Percentiles rank a stretch among this genome's conserved stretches.
These are phyloP conservation scores for Eudasyphora cyanicolor DNA, from an alignment of 2,888 invertebrate genomes.

Conservation along the genomic window DNA sequence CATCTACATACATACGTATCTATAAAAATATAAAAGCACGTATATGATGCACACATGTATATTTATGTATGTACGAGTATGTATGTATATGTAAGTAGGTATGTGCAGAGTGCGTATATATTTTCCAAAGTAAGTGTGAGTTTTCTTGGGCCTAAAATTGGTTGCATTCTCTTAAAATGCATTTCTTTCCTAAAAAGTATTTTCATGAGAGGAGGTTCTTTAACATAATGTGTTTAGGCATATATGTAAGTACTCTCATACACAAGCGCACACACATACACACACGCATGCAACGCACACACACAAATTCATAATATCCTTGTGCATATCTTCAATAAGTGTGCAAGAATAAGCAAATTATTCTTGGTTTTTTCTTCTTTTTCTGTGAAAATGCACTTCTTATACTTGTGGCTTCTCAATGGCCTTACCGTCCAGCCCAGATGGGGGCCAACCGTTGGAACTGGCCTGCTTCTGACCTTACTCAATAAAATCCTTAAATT, in stretches of 20 bases:
- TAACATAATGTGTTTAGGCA: conserved; percentile 19
- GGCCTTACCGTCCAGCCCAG: neutral
- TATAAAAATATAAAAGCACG: too few relatives aligned
- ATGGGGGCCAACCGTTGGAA: neutral
- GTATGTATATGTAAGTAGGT: neutral
- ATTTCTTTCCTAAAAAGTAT: conserved; percentile 10
- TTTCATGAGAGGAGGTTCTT: conserved; percentile 42
- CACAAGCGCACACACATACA: neutral
- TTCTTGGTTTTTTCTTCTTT: conserved; percentile 33
- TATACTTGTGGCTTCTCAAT: neutral
- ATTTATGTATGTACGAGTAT: neutral
- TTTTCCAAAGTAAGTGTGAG: conserved; percentile 51
- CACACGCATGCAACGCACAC: neutral
- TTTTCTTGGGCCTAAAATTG: conserved; percentile 57
- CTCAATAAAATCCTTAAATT: neutral
- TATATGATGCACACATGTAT: neutral
- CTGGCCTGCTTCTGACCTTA: neutral
- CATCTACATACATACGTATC: neutral
- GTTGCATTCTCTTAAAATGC: conserved; percentile 17
- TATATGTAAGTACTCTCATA: neutral
- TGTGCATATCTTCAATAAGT: conserved; percentile 2
- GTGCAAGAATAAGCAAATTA: conserved; percentile 31
- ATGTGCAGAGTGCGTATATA: conserved; percentile 52
- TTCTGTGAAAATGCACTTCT: neutral
- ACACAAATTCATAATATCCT: neutral